phyloP scores from a whole-genome alignment of 2,113 vertebrate species.

The Paedocypris sp. region DNA sequence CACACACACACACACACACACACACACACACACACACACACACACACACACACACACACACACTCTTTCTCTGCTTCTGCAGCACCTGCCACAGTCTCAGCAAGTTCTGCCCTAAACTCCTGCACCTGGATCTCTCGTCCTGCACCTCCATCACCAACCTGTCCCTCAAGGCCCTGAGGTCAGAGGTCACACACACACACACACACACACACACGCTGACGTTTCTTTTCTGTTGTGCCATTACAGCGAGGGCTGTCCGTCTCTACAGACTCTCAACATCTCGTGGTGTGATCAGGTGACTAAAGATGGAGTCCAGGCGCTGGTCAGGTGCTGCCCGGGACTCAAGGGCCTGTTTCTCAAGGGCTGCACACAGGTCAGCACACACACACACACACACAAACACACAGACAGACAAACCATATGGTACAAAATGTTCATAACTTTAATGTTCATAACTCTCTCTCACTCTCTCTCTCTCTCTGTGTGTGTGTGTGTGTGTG shows the following conservation, averaged over 20 bases:
- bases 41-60: too few species aligned
- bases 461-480: too few species aligned
- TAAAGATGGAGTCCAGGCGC: constrained; percentile 92
- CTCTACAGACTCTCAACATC: constrained; percentile 93
- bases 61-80: too few species aligned
- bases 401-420: too few species aligned
- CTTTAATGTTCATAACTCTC: too few species aligned
- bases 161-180: constrained; percentile 97
- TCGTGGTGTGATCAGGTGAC: constrained; percentile 99
- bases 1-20: too few species aligned
- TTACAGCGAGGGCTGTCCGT: constrained; percentile 87
- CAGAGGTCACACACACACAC: neutral
- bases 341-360: constrained; percentile 89
- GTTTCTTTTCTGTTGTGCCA: constrained; percentile 31
- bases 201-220: too few species aligned
- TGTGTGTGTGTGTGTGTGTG: too few species aligned
- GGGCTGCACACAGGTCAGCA: constrained; percentile 97
- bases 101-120: constrained; percentile 97
- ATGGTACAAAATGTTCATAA: too few species aligned
- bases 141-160: constrained; percentile 98
- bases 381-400: too few species aligned
- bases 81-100: constrained; percentile 96
- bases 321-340: constrained; percentile 84
- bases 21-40: too few species aligned
- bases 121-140: constrained; percentile 89